Conservation (phyloP, 2,797 vertebrate genomes). For the Hoplostethus mediterraneus region DNA sequence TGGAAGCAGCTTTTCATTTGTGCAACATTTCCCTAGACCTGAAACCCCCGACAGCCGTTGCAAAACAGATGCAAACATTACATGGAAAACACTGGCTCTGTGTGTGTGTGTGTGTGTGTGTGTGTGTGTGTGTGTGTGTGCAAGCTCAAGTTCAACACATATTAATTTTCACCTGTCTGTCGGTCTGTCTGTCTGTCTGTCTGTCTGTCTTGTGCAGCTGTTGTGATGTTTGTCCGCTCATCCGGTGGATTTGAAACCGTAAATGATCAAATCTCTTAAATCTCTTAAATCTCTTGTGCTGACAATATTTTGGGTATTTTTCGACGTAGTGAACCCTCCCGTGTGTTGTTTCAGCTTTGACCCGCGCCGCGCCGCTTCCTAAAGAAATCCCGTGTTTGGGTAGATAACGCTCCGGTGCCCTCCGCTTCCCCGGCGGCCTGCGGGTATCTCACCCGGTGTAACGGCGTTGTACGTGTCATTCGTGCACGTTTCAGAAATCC, state of each 20-base stretch:
- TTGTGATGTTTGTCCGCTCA: too few relatives aligned
- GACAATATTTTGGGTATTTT: background rate
- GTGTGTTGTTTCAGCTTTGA: too few relatives aligned
- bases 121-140: constrained; percentile 1
- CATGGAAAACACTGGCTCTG: constrained; percentile 42
- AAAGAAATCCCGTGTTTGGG: background rate
- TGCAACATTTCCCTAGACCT: constrained; percentile 55
- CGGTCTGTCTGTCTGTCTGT: background rate
- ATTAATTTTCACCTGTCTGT: background rate
- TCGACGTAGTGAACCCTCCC: too few relatives aligned
- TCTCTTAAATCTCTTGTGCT: background rate
- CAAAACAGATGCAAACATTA: constrained; percentile 73
- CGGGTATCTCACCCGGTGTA: background rate
- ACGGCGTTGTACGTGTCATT: background rate
- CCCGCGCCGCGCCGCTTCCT: background rate
- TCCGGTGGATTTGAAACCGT: too few relatives aligned
- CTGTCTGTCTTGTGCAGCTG: background rate
- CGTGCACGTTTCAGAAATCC: too few relatives aligned
- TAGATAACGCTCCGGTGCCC: background rate
- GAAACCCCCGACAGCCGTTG: constrained; percentile 54
- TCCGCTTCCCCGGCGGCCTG: background rate
- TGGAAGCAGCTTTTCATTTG: constrained; percentile 49
- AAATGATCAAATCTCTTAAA: too few relatives aligned
- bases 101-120: constrained; percentile 10
- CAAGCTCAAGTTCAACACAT: background rate